Evolutionary conservation across 1,140 invertebrate genomes (phyloP).

Genomic region (Bombus consobrinus): DNA sequence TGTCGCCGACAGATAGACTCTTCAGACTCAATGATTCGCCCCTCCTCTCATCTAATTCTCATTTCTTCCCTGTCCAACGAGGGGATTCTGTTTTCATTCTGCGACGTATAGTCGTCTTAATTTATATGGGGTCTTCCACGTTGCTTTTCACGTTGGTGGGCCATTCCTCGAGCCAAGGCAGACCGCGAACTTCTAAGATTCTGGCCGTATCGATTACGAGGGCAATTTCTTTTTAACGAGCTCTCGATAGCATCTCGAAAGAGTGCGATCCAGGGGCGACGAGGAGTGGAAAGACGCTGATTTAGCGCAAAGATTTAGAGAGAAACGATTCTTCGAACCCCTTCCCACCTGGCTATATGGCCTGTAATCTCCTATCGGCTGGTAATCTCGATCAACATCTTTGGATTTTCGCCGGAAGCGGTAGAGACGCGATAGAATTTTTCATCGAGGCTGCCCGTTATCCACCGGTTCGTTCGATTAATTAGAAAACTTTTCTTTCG

Average conservation of each 20-base stretch:
- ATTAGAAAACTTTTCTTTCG: constrained; percentile 63
- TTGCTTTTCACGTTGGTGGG: constrained; percentile 2
- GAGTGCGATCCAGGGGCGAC: not conserved
- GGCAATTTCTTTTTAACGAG: constrained; percentile 73
- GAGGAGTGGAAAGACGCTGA: constrained; percentile 24
- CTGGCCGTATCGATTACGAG: constrained; percentile 62
- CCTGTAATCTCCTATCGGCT: constrained; percentile 43
- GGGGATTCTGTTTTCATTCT: constrained; percentile 32
- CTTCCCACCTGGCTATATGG: not conserved
- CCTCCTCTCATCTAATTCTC: constrained; percentile 30
- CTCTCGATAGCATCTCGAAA: constrained; percentile 59
- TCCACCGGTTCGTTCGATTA: constrained; percentile 55
- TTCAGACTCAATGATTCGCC: not conserved
- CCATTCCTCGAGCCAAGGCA: not conserved
- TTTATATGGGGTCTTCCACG: constrained; percentile 53
- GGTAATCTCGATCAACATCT: constrained; percentile 62
- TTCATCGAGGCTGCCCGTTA: constrained; percentile 49
- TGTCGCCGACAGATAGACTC: constrained; percentile 60
- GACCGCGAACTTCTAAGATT: constrained; percentile 33
- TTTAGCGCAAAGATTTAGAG: constrained; percentile 55
- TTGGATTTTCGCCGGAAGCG: constrained; percentile 13
- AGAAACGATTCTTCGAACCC: not conserved
- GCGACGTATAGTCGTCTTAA: constrained; percentile 42
- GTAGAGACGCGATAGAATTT: constrained; percentile 59
- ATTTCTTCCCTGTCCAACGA: constrained; percentile 11